Evolutionary conservation across 2,113 vertebrate species (phyloP), one percentile per base, ranked within the genome.

Genomic region (Bufo bufo): DNA sequence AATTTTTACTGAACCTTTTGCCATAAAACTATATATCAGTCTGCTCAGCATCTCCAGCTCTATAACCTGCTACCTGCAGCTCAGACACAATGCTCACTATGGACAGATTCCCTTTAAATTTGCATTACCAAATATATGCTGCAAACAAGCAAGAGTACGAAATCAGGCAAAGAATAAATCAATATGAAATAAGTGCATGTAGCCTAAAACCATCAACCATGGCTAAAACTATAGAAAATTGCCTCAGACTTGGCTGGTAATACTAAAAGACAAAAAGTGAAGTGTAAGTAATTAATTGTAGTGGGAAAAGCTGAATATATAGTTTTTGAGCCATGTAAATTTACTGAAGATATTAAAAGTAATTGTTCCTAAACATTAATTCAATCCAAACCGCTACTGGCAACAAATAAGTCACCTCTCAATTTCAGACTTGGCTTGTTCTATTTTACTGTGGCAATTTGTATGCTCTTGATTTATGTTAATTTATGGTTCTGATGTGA

Each of bases 221-320:
- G 17, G 20, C 9, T 54, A 56, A 79, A 79, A 56, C 20, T 23
- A 23, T 0, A 4, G 19, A 3, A 84, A 52, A 72, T 16, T 14
- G 50, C 12, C 12, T 54, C 23, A 71, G 45, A 63, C 50, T 65
- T 56, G 61, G 49, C 84, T 61, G 4, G 47, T 61, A n/a, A 59
- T 63, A 69, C 23, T 63, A 79, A 61, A 80, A 33, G 8, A 54
- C 33, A 52, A 79, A 77, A 71, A 52, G 8, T 66, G 61, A 65
- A 86, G 7, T 10, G 19, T 79, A 66, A 80, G 47, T 45, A 79
- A 54, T 69, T 47, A 80, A 7, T 33, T 86, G 16, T 16, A 79
- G 56, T 80, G n/a, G 8, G 23, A 86, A 79, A 50, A 43, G 75
- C 77, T 86, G 77, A 79, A 66, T 79, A 20, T 33, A 77, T 8